phyloP scores from a whole-genome alignment of 2,888 invertebrate genomes.

The Apamea epomidion region DNA sequence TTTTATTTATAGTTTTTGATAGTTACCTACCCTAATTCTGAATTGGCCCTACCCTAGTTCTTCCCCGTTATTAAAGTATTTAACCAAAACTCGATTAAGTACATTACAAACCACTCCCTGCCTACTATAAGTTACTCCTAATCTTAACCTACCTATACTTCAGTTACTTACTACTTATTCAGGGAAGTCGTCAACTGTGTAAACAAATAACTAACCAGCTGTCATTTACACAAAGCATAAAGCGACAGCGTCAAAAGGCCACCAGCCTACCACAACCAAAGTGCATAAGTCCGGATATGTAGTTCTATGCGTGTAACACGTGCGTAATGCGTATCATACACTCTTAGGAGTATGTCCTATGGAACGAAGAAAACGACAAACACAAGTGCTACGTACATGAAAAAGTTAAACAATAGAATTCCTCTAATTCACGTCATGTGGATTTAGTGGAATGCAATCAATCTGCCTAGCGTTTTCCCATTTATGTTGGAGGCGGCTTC shows the following conservation, averaged over 20 bases:
- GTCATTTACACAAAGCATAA: background rate
- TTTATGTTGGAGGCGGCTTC: background rate
- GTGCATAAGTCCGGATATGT: background rate
- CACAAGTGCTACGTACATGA: background rate
- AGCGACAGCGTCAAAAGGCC: background rate
- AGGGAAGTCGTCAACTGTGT: background rate
- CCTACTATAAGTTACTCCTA: background rate
- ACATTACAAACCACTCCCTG: background rate
- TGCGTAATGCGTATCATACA: background rate
- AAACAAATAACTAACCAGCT: background rate
- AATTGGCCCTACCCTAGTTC: background rate
- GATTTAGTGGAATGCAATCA: background rate
- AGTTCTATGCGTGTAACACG: background rate
- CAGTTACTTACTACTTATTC: background rate
- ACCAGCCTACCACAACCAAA: background rate
- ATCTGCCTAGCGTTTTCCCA: background rate
- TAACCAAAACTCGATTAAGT: background rate
- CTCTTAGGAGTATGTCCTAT: background rate
- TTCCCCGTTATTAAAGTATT: background rate
- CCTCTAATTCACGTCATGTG: background rate
- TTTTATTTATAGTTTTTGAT: background rate
- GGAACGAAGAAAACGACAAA: background rate
- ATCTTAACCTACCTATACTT: background rate
- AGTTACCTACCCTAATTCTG: background rate
- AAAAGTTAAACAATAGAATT: slow-evolving; percentile 1